Base-by-base conservation (phyloP, 2,888 invertebrate species). In the Dolichopus griseipennis region DNA sequence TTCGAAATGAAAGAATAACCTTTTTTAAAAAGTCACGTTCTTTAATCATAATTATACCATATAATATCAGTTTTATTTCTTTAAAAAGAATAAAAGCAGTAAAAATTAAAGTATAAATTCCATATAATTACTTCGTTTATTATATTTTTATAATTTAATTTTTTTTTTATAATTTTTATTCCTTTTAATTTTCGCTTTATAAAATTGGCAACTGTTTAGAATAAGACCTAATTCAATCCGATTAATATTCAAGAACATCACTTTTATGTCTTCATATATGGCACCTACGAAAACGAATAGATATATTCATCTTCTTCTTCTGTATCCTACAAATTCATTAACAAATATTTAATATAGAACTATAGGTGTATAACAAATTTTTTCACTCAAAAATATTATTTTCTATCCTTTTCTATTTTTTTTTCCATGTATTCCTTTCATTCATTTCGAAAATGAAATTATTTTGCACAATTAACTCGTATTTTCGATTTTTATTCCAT, bases 381-480 rank as follows among this genome's bases (percentile, higher is more conserved):
- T 37, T 8, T 37, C 8, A 7, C 8, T 5, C 27, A 2, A 27
- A 27, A 27, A 27, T 41, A 41, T 52, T 52, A 52, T n/a, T 52
- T 52, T 12, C 12, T 41, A 41, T 41, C 9, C 8, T 15, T 27
- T 27, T 27, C 27, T 27, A 18, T 52, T 52, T 52, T n/a, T 6
- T 37, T n/a, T 52, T 52, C 9, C 18, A 4, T 12, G 4, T 52
- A 4, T 52, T 52, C 18, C n/a, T 52, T 52, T 18, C 6, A 52
- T 52, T 52, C 18, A 18, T 18, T 52, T 37, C 15, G n/a, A 52
- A 52, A 41, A 52, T 52, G 52, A 52, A 52, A 52, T 52, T 52
- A 52, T 52, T 52, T 52, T 52, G 52, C 52, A 52, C 52, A 52
- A 52, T 52, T 52, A 12, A 52, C 52, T 52, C 52, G 52, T 52